phyloP scores from a whole-genome alignment of 1,140 invertebrate genomes.

The Papilio glaucus region DNA sequence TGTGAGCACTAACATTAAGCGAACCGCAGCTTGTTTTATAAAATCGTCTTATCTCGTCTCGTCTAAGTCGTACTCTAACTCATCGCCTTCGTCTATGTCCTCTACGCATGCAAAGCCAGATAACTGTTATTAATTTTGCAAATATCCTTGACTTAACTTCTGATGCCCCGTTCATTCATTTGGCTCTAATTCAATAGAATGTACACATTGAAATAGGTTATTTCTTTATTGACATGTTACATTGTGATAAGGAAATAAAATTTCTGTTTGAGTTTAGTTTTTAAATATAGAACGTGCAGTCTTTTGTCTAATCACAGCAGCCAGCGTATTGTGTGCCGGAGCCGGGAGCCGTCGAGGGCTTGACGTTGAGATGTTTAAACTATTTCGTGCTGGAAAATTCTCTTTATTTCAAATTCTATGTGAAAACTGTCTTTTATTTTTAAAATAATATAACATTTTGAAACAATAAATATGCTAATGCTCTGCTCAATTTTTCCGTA shows the following conservation, averaged over 20 bases:
- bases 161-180: too few relatives aligned
- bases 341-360: neutral
- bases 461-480: neutral
- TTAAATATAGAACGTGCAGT: neutral
- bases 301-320: conserved; percentile 10
- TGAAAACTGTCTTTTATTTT: neutral
- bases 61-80: too few relatives aligned
- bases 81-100: too few relatives aligned
- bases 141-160: too few relatives aligned
- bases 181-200: neutral
- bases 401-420: neutral
- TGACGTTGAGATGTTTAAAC: neutral
- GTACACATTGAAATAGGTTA: neutral
- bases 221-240: neutral
- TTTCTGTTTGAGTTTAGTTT: conserved; percentile 1
- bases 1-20: too few relatives aligned
- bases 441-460: neutral
- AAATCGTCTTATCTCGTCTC: too few relatives aligned
- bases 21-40: too few relatives aligned
- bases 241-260: neutral
- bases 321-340: neutral
- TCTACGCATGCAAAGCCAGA: too few relatives aligned
- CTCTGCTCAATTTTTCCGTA: neutral
- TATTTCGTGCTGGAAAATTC: neutral
- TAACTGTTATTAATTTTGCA: too few relatives aligned